phyloP scores from a whole-genome alignment of 2,113 vertebrate species.

The Sialia sialis region DNA sequence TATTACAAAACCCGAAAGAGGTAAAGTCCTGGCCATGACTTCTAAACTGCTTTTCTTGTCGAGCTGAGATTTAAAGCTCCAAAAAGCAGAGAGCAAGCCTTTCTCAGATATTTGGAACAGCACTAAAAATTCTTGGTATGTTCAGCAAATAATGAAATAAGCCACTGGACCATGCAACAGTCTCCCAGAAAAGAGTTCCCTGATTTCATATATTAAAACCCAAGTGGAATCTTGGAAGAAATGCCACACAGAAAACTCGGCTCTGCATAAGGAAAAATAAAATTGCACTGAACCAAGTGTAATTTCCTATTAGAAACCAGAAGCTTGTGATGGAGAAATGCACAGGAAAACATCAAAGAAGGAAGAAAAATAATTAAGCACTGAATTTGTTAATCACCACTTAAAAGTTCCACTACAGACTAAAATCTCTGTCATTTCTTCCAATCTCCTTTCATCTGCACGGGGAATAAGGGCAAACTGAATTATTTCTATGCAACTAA shows the following conservation, averaged over 20 bases:
- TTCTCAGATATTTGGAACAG: neutral
- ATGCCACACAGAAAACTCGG: neutral
- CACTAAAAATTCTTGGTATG: neutral
- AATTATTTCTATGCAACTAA: neutral
- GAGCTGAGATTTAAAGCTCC: neutral
- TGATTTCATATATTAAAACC: neutral
- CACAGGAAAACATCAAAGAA: slow-evolving; percentile 1
- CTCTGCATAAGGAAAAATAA: neutral
- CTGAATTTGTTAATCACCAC: slow-evolving; percentile 13
- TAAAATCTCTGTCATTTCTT: neutral
- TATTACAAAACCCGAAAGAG: neutral
- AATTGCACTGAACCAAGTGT: neutral
- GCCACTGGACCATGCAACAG: neutral
- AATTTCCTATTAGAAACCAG: neutral
- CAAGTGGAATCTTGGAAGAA: neutral
- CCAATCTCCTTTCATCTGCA: neutral
- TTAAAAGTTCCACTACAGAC: neutral
- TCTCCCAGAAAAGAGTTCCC: neutral
- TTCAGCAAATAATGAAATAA: neutral
- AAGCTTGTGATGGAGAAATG: neutral
- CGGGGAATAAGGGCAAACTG: neutral
- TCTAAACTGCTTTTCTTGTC: neutral
- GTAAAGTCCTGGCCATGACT: neutral
- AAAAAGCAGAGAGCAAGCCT: neutral
- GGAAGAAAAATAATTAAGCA: slow-evolving; percentile 34